These are phyloP conservation scores for Paradoxurus hermaphroditus DNA, from an alignment of 2,113 vertebrate genomes.

Conservation along the genomic window DNA sequence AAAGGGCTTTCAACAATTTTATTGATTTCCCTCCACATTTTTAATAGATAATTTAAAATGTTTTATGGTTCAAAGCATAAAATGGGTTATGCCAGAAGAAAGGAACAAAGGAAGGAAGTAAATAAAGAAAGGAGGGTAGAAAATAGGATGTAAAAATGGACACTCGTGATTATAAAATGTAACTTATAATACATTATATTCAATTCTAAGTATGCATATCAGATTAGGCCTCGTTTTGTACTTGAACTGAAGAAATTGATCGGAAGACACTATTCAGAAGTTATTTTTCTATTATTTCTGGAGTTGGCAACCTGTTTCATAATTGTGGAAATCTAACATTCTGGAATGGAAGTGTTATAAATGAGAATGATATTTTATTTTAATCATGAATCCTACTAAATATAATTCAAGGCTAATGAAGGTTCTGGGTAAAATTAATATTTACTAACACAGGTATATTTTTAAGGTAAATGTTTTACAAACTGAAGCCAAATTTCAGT, in stretches of 20 bases:
- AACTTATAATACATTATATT: background rate
- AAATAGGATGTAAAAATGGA: background rate
- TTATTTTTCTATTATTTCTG: background rate
- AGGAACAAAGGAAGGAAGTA: background rate
- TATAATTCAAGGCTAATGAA: background rate
- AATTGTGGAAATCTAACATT: background rate
- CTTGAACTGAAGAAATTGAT: background rate
- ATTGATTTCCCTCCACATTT: background rate
- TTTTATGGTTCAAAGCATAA: background rate
- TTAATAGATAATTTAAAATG: background rate
- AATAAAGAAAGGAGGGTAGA: background rate
- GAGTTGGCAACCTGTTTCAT: background rate
- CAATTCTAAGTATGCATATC: background rate
- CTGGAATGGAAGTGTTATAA: background rate
- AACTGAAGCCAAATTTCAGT: constrained; percentile 38
- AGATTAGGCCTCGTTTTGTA: background rate
- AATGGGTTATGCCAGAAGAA: background rate
- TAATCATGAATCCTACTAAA: background rate
- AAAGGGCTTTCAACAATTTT: constrained; percentile 4
- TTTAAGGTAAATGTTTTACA: constrained; percentile 12
- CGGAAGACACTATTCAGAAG: background rate
- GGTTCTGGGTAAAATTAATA: background rate
- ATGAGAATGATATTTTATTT: background rate
- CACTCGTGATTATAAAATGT: background rate
- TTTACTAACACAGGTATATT: background rate